Base-by-base conservation (phyloP, 2,888 invertebrate genomes). In the Ennomos erosarius region DNA sequence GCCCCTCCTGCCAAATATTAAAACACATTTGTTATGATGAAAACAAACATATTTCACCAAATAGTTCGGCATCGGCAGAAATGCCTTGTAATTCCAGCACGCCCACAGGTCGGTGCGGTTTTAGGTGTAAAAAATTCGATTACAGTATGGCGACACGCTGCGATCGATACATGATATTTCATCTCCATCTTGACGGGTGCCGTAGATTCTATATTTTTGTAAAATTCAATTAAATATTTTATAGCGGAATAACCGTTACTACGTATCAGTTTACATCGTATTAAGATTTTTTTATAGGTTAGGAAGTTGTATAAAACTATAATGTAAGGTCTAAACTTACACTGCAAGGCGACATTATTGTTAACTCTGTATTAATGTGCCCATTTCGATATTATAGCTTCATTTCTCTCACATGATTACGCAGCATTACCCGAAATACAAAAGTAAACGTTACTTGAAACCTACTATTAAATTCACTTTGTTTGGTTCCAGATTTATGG, bases 51-150 rank as follows among this genome's bases (percentile, higher is more conserved):
- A 91, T 88, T 87, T 91, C 83, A 90, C 78, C 71, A 82, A 82
- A 85, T 81, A 76, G 82, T 78, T 80, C 78, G 84, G 76, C 74
- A 78, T 81, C 88, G 86, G 85, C 88, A 90, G 85, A 90, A 88
- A 82, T 76, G 88, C 86, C 88, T 90, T 83, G 88, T 90, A 87
- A 90, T 85, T 79, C 79, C 78, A 74, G 75, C 74, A 88, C 91
- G 88, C 90, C 90, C 87, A 88, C 89, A 72, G 83, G 76, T 82
- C 84, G 6, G 79, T 86, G 90, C 85, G 87, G 89, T 90, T 90
- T 87, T 85, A 90, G 89, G 92, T 92, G 92, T 92, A 92, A 92
- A 92, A 90, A 92, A 92, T 88, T 90, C 90, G 89, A 91, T 92
- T 91, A 89, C 84, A 85, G 81, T 78, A 84, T 79, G 92, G 85